Evolutionary conservation across 2,888 invertebrate genomes (phyloP), one percentile per base, ranked within the genome.

Genomic region (Scaptomyza cyrtandrae): DNA sequence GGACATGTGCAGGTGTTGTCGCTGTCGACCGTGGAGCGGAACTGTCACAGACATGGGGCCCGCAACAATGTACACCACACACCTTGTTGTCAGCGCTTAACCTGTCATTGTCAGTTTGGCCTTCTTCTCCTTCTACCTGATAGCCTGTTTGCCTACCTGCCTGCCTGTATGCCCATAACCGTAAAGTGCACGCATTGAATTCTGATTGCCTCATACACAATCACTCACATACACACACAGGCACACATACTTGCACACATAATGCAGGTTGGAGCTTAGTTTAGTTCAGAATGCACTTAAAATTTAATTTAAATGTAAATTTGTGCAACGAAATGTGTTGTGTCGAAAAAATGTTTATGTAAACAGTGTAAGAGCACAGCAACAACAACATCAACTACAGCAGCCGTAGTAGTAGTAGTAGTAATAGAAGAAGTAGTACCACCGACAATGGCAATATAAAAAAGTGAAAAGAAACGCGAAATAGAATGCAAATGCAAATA

Each of bases 401-500:
- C 39, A 56, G 37, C 16, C 48, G 24, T 56, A 58, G 11, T 31
- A 59, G 54, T 2, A 54, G 16, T 44, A 55, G 27, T 39, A 46
- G 41, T 49, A 60, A 39, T 24, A 57, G 37, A 16, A 27, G 56
- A 46, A 58, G 50, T 48, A 59, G 56, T 37, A 48, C 54, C 68
- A 56, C 71, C 78, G 71, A 83, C 88, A 84, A 88, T 76, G 33
- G 50, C 69, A 62, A 58, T 64, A 53, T 57, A 59, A 63, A 53
- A 37, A 31, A 39, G 45, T 31, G 41, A 54, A 54, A 55, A n/a
- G n/a, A n/a, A 56, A 64, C 61, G 71, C 82, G 83, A 69, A 88
- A 89, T 89, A 84, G 88, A 86, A 89, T 86, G 89, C 87, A 86
- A 86, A 86, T 86, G 89, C 88, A 89, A 85, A 85, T 88, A 85